phyloP scores from a whole-genome alignment of 2,113 vertebrate species.

The Gymnocephalus cernua region DNA sequence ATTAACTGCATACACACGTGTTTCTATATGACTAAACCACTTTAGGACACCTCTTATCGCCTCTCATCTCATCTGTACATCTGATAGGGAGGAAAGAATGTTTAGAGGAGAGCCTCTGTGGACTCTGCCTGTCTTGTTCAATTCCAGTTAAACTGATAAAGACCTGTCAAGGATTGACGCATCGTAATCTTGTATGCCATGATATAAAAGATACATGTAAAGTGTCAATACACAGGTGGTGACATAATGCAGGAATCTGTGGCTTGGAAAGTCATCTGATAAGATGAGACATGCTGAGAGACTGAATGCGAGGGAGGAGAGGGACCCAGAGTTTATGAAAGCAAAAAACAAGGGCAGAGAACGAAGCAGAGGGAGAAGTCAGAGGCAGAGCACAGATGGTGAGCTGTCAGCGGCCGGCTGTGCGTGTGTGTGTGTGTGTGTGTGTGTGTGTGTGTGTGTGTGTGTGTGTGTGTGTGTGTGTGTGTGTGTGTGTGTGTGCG shows the following conservation, averaged over 20 bases:
- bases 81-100: constrained; percentile 12
- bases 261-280: constrained; percentile 18
- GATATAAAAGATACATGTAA: constrained; percentile 6
- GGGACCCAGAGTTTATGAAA: constrained; percentile 61
- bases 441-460: constrained; percentile 57
- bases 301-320: constrained; percentile 43
- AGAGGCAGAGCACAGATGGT: constrained; percentile 78
- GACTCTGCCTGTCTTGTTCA: constrained; percentile 29
- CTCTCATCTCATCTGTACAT: constrained; percentile 27
- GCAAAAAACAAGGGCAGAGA: constrained; percentile 77
- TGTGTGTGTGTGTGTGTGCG: constrained; percentile 45
- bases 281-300: constrained; percentile 30
- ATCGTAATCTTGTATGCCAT: neutral
- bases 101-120: constrained; percentile 14
- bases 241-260: constrained; percentile 21
- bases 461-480: constrained; percentile 47
- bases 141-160: constrained; percentile 39
- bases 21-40: constrained; percentile 12
- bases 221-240: constrained; percentile 39
- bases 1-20: constrained; percentile 2
- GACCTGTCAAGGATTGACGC: constrained; percentile 27
- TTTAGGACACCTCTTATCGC: constrained; percentile 24
- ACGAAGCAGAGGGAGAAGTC: constrained; percentile 77
- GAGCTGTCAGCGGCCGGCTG: constrained; percentile 81
- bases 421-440: constrained; percentile 44